phyloP scores from a whole-genome alignment of 2,888 invertebrate genomes.

The Leptura quadrifasciata region DNA sequence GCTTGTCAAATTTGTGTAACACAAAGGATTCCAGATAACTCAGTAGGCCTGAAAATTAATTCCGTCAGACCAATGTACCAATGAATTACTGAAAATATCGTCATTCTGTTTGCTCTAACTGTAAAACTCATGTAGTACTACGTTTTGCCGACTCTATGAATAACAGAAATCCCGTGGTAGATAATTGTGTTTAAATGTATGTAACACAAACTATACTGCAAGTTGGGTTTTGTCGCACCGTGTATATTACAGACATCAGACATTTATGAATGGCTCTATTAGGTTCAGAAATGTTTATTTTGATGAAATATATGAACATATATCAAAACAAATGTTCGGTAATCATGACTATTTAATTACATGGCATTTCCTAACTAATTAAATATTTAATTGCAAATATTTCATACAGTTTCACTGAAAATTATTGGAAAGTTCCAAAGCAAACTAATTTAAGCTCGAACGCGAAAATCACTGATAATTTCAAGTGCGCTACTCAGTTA shows the following conservation, averaged over 20 bases:
- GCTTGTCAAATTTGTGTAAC: no score
- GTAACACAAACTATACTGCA: no score
- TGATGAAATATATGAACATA: background rate
- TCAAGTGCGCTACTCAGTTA: background rate
- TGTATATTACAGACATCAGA: background rate
- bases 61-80: no score
- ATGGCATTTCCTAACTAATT: background rate
- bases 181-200: no score
- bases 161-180: no score
- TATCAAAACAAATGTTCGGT: background rate
- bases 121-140: no score
- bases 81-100: no score
- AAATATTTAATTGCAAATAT: constrained; percentile 7
- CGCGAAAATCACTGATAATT: background rate
- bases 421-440: background rate
- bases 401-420: background rate
- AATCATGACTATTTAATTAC: constrained; percentile 3
- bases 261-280: background rate
- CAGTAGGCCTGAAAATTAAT: no score
- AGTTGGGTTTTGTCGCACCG: background rate
- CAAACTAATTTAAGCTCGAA: background rate
- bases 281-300: background rate
- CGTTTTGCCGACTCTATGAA: no score
- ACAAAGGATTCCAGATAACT: no score
- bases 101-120: no score